phyloP scores from a whole-genome alignment of 1,140 invertebrate species.

The Archegozetes longisetosus region DNA sequence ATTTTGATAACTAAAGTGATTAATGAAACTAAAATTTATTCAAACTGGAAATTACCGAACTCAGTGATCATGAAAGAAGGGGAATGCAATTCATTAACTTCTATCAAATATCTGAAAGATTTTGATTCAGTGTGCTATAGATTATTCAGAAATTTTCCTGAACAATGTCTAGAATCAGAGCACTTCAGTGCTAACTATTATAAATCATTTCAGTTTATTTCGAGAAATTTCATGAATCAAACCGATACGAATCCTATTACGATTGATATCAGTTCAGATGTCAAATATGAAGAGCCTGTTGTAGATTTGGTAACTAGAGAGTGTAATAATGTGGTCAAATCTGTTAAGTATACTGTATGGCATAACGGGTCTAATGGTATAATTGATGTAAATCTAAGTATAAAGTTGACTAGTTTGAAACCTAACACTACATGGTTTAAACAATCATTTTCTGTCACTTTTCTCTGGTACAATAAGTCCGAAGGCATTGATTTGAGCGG shows the following conservation, averaged over 20 bases:
- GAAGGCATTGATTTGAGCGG: slow-evolving; percentile 36
- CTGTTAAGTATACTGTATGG: background rate
- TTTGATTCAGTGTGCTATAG: background rate
- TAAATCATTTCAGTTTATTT: background rate
- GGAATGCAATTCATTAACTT: background rate
- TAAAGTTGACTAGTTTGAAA: background rate
- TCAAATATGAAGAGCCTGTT: background rate
- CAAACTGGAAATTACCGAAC: background rate
- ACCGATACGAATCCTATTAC: background rate
- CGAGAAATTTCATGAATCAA: background rate
- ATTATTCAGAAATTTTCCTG: background rate
- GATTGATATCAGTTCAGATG: background rate
- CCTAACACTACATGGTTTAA: background rate
- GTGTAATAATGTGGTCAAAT: slow-evolving; percentile 1
- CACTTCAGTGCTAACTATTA: background rate
- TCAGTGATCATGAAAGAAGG: background rate
- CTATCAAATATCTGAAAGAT: background rate
- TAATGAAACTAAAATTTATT: background rate
- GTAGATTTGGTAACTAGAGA: background rate
- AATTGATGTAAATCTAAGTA: background rate
- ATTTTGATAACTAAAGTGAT: background rate
- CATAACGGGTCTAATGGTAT: slow-evolving; percentile 9
- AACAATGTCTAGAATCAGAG: background rate
- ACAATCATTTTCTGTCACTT: background rate
- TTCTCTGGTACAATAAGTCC: background rate